Evolutionary conservation across 2,797 vertebrate species (phyloP), one percentile per base, ranked within the genome.

Genomic region (Chloroceryle amazona): DNA sequence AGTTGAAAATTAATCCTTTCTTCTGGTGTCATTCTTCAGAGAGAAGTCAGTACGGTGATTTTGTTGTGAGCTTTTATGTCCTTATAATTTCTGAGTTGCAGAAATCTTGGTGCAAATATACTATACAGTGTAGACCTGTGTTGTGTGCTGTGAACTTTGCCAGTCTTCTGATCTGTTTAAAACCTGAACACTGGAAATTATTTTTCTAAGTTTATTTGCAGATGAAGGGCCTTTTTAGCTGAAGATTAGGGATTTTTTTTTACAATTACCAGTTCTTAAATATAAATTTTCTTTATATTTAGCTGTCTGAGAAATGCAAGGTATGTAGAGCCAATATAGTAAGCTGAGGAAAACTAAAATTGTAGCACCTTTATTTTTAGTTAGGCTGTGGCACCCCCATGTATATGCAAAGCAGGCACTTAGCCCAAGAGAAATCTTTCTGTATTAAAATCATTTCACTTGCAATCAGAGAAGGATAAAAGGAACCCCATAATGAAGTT

Each of bases 401-500:
- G 12, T 54, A 6, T 28, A 83, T 58, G 66, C 67, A 93, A 44
- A 93, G 61, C 54, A 89, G 71, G 13, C 60, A 33, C 85, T 86
- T 57, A 63, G 81, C 58, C 68, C 72, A 49, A 57, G 52, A 83
- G 52, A 21, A 13, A 2, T 52, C 60, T 55, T 88, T 70, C 51
- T 62, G 20, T 44, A 28, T 95, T 75, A 86, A 93, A 93, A 76
- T 84, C 57, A 91, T 92, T 92, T 44, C 39, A 55, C 54, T 35
- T 86, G 81, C 75, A 81, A 46, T 71, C 89, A 31, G 84, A 60
- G 80, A 62, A 80, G 79, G 72, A 65, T 81, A 92, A 96, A 89
- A 93, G 52, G 71, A 85, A 4, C 29, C 18, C 28, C 46, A 51
- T 82, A 81, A 71, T 65, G 81, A 93, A 94, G 88, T 75, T 63